These are phyloP conservation scores for Neosilurus mollespiculum DNA, from an alignment of 2,797 vertebrate genomes.

Conservation along the genomic window DNA sequence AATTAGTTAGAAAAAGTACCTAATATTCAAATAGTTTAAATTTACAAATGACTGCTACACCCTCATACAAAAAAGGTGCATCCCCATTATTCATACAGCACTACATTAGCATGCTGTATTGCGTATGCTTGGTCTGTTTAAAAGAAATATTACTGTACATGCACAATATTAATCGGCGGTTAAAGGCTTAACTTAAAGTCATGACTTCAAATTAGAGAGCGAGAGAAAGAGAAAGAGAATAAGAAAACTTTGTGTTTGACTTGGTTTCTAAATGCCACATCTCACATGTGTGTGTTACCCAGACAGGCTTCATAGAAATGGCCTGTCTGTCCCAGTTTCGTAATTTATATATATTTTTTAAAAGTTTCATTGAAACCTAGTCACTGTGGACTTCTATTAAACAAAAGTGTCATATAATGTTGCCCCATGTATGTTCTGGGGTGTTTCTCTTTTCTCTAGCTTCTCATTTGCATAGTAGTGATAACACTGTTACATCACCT, in stretches of 20 bases:
- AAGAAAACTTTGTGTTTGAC: slow-evolving; percentile 43
- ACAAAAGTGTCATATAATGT: neutral
- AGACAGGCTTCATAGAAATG: slow-evolving; percentile 16
- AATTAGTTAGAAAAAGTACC: neutral
- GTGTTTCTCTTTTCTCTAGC: neutral
- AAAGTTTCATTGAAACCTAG: neutral
- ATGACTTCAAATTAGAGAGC: too few species aligned
- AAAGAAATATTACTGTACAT: slow-evolving; percentile 11
- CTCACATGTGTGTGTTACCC: slow-evolving; percentile 45
- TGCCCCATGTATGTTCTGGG: neutral
- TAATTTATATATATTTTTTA: neutral
- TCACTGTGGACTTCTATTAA: neutral
- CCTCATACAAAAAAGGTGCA: slow-evolving; percentile 7
- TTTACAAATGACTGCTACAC: slow-evolving; percentile 8
- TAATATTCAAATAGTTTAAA: neutral
- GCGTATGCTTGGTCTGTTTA: neutral
- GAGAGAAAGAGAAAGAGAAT: neutral
- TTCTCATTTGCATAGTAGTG: neutral
- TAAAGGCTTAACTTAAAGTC: neutral
- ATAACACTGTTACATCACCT: neutral
- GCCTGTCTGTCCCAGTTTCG: neutral
- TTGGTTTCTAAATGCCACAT: slow-evolving; percentile 45
- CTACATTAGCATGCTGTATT: neutral
- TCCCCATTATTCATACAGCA: slow-evolving; percentile 9
- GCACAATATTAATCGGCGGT: neutral